phyloP scores from a whole-genome alignment of 2,888 invertebrate species.

The Lumbricus terrestris region DNA sequence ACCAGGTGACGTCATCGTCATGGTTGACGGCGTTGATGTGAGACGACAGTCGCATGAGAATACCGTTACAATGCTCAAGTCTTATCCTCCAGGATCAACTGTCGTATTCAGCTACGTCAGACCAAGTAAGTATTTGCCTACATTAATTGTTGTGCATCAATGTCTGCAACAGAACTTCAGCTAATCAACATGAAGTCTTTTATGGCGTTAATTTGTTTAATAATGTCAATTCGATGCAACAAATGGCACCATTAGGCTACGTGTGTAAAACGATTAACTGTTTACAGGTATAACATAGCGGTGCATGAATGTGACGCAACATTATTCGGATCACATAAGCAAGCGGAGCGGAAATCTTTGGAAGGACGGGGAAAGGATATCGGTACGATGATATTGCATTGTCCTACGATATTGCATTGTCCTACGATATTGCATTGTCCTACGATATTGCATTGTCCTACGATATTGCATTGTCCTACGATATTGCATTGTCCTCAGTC shows the following conservation, averaged over 20 bases:
- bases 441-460: too few species aligned
- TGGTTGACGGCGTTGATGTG: not conserved
- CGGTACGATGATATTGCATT: too few species aligned
- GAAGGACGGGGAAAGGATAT: too few species aligned
- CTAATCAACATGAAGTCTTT: not conserved
- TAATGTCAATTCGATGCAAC: not conserved
- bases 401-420: too few species aligned
- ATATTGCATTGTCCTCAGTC: not conserved
- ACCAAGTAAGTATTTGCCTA: not conserved
- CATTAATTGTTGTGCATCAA: not conserved
- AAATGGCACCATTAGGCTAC: not conserved
- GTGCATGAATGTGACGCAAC: not conserved
- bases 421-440: too few species aligned
- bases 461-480: too few species aligned
- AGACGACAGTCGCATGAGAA: not conserved
- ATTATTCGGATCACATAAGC: not conserved
- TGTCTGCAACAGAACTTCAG: not conserved
- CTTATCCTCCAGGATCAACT: not conserved
- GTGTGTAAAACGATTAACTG: not conserved
- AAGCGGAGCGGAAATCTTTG: not conserved
- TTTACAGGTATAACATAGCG: not conserved
- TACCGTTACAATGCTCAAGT: not conserved
- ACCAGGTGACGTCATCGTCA: conserved; percentile 4
- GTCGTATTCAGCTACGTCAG: not conserved
- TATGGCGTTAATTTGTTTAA: not conserved